Conservation (phyloP, 2,888 invertebrate species). For the Limnephilus rhombicus region DNA sequence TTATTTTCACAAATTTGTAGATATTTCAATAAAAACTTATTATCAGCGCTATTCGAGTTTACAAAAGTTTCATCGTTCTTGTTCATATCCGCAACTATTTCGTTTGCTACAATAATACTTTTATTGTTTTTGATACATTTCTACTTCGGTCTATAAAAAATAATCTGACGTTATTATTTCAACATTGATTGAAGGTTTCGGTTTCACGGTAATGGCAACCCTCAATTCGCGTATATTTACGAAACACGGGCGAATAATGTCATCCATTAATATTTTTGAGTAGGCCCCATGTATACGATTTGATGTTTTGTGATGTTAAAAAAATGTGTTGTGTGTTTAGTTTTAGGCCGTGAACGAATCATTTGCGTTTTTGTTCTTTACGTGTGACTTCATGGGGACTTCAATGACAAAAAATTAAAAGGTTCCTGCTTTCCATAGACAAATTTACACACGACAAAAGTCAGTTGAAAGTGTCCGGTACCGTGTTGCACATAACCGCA, state of each 20-base stretch:
- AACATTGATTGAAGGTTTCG: not conserved
- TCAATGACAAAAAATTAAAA: not conserved
- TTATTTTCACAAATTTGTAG: not conserved
- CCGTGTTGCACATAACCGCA: not conserved
- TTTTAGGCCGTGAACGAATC: not conserved
- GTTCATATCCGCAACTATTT: not conserved
- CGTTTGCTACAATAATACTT: not conserved
- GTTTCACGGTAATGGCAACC: not conserved
- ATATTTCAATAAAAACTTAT: not conserved
- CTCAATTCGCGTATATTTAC: not conserved
- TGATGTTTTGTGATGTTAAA: not conserved
- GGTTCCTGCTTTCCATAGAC: not conserved
- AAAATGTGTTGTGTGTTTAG: not conserved
- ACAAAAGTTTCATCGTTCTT: not conserved
- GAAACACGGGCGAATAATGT: not conserved
- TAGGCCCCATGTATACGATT: not conserved
- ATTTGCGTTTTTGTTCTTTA: not conserved
- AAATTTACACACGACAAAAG: not conserved
- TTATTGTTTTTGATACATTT: not conserved
- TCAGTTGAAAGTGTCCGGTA: not conserved
- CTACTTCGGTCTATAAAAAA: not conserved
- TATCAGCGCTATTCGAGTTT: not conserved
- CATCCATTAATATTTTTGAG: not conserved
- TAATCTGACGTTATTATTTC: not conserved
- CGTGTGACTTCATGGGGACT: not conserved